Conservation (phyloP, 30 jellyfish, hydroid and myxozoan species). For the Mastigias papua region DNA sequence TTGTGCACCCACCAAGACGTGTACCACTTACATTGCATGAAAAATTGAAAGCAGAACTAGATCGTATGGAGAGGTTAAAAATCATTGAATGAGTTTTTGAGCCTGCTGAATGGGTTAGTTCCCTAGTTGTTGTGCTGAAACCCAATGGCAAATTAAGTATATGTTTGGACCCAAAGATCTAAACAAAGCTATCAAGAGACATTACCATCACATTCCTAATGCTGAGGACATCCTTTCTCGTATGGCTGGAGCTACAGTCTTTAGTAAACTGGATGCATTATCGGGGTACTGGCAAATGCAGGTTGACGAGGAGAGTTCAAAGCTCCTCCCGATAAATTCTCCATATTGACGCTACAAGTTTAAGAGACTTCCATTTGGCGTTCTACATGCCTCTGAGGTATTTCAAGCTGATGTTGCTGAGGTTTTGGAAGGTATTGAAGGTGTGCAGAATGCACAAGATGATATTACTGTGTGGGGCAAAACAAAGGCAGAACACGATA, state of each 20-base stretch:
- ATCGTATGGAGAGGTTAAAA: constrained; percentile 9
- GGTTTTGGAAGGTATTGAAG: neutral
- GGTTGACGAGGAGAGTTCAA: no score
- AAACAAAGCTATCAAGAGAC: no score
- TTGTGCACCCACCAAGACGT: constrained; percentile 11
- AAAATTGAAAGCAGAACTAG: neutral
- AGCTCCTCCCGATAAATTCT: constrained; percentile 21
- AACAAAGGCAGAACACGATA: constrained; percentile 9
- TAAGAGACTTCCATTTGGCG: constrained; percentile 53
- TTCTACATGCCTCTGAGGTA: constrained; percentile 15
- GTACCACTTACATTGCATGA: constrained; percentile 11
- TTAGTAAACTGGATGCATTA: no score
- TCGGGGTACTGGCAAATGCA: no score
- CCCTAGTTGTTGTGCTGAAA: constrained; percentile 17
- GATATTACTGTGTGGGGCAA: no score
- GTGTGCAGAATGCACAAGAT: constrained; percentile 47
- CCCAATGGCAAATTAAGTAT: no score
- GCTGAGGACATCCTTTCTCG: no score
- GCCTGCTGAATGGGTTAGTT: constrained; percentile 20
- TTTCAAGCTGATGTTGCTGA: constrained; percentile 23
- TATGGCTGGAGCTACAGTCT: no score
- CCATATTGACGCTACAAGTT: constrained; percentile 48
- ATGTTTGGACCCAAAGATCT: no score
- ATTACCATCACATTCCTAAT: no score
- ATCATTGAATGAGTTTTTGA: neutral